phyloP scores from a whole-genome alignment of 2,888 invertebrate genomes.

The Meghimatium bilineatum region DNA sequence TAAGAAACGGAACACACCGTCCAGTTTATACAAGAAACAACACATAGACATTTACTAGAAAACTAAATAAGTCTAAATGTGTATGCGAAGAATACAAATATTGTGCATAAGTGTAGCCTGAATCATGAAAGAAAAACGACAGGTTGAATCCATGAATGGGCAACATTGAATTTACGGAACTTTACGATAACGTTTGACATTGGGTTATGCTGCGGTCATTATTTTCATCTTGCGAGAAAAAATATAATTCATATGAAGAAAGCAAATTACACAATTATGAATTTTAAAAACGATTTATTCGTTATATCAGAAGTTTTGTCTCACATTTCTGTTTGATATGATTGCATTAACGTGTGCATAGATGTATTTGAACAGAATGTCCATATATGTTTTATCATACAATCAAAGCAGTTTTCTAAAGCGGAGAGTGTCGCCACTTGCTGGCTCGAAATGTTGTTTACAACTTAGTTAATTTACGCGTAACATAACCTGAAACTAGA shows the following conservation, averaged over 20 bases:
- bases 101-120: no score
- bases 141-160: neutral
- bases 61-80: no score
- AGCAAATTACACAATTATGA: neutral
- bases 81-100: no score
- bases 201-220: conserved; percentile 42
- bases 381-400: neutral
- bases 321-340: neutral
- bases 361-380: neutral
- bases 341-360: neutral
- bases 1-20: no score
- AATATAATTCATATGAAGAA: conserved; percentile 7
- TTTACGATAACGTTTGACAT: conserved; percentile 28
- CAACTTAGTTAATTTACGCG: conserved; percentile 31
- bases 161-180: conserved; percentile 21
- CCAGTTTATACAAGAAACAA: no score
- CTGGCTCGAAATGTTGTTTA: conserved; percentile 43
- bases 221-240: conserved; percentile 36
- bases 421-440: conserved; percentile 46
- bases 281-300: neutral
- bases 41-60: no score
- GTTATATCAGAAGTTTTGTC: neutral
- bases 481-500: conserved; percentile 7
- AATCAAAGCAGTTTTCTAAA: conserved; percentile 39
- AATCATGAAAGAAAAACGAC: neutral